phyloP scores from a whole-genome alignment of 1,140 invertebrate genomes.

The Brachystomella parvula region DNA sequence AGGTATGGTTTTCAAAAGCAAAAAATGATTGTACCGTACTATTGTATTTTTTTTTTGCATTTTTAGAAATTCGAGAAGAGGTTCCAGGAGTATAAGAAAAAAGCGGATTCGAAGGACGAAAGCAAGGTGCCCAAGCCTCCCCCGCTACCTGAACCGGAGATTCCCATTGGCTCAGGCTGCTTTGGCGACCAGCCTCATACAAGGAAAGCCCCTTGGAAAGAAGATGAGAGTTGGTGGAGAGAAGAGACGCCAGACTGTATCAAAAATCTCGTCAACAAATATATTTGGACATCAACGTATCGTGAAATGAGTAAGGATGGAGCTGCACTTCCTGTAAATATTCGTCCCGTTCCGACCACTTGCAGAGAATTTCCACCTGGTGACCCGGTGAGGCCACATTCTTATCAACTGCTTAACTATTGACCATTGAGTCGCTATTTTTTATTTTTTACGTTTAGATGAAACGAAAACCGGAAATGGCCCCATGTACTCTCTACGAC shows the following conservation, averaged over 20 bases:
- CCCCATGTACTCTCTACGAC: background rate
- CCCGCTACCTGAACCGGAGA: slow-evolving; percentile 3
- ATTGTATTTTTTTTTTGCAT: background rate
- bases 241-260: slow-evolving; percentile 23
- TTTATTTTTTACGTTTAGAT: background rate
- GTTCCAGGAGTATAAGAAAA: slow-evolving; percentile 26
- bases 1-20: slow-evolving; percentile 1
- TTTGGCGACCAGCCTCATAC: slow-evolving; percentile 1
- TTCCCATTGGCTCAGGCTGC: slow-evolving; percentile 17
- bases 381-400: slow-evolving; percentile 22
- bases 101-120: slow-evolving; percentile 27
- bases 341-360: slow-evolving; percentile 18
- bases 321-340: slow-evolving; percentile 25
- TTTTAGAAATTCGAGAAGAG: slow-evolving; percentile 14
- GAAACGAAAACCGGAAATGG: slow-evolving; percentile 7
- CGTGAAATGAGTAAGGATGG: slow-evolving; percentile 38
- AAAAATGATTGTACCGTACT: background rate
- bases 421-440: background rate
- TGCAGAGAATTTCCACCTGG: slow-evolving; percentile 30
- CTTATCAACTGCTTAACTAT: background rate
- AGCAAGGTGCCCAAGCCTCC: slow-evolving; percentile 29
- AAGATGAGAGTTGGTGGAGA: slow-evolving; percentile 28
- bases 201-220: slow-evolving; percentile 16
- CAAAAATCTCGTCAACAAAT: slow-evolving; percentile 30
- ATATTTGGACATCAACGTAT: slow-evolving; percentile 34